Evolutionary conservation across 2,888 invertebrate genomes (phyloP), one percentile per base, ranked within the genome.

Genomic region (Atherix ibis): DNA sequence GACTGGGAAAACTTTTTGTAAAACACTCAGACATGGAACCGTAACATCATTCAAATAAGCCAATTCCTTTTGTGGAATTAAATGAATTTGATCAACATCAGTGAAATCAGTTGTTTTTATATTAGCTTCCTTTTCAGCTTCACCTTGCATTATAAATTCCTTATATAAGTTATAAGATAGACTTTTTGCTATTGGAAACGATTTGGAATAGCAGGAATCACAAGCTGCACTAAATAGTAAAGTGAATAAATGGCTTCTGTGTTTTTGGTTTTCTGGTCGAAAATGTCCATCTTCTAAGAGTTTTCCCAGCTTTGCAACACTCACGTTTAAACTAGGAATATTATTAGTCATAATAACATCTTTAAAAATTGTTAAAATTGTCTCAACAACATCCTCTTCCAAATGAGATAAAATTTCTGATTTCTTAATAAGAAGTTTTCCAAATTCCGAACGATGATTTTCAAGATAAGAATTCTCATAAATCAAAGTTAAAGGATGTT

Each of bases 41-140:
- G 29, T 4, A 24, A 25, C 0, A 28, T 19, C n/a, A 2, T 29
- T 30, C 5, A 43, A 34, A 14, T 33, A 38, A 2, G 31, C 16
- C 3, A 40, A 31, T 39, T 43, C 43, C 27, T 39, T 29, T 17
- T 37, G 12, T 2, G 39, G 38, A 28, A 41, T 39, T 26, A 24
- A 19, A 3, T 29, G 22, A 2, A 14, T 18, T 31, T 4, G 25
- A 18, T 14, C 37, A 32, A 37, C 17, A 32, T 36, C 22, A 18
- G 28, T 2, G 36, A 32, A 9, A 12, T 4, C 5, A 26, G 26
- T 9, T 18, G 13, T 3, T 27, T 10, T 12, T 36, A 36, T 15
- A 35, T 8, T 22, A 16, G 3, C 14, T 22, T 34, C 5, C n/a
- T n/a, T n/a, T n/a, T 31, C 29, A 5, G 34, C 6, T 8, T 40